Evolutionary conservation across 2,888 invertebrate genomes (phyloP).

Genomic region (Orthosia gracilis): DNA sequence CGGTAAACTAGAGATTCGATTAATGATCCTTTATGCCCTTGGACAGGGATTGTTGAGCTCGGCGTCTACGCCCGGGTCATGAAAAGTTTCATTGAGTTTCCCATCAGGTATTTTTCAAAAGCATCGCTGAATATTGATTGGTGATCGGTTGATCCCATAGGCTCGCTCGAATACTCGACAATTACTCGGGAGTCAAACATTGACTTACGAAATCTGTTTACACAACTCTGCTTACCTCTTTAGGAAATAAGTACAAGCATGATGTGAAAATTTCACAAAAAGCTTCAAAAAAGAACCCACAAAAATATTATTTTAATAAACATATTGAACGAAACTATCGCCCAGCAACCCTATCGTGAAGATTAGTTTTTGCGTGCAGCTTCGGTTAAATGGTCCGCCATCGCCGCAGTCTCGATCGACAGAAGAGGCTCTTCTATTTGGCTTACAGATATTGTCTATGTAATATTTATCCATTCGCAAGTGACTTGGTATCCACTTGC

Average conservation of each 20-base stretch:
- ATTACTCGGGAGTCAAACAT: too few species aligned
- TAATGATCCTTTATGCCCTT: too few species aligned
- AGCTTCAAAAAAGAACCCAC: neutral
- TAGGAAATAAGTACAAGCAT: neutral
- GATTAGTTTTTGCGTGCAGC: conserved; percentile 45
- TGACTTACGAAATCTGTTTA: too few species aligned
- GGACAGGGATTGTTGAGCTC: too few species aligned
- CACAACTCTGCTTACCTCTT: too few species aligned
- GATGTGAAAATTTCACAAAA: neutral
- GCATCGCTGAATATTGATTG: too few species aligned
- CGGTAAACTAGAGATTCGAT: too few species aligned
- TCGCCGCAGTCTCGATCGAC: conserved; percentile 34
- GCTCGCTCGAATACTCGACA: too few species aligned
- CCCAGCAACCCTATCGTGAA: conserved; percentile 36
- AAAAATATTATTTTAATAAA: neutral
- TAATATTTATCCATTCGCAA: neutral
- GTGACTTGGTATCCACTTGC: neutral
- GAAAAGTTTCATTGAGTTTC: too few species aligned
- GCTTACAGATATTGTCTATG: conserved; percentile 6
- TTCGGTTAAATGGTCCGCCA: conserved; percentile 60
- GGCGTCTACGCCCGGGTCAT: too few species aligned
- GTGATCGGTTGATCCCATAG: too few species aligned
- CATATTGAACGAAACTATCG: neutral
- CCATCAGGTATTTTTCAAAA: too few species aligned
- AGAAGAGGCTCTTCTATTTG: conserved; percentile 29